phyloP scores from a whole-genome alignment of 2,113 vertebrate genomes.

The Cephalopholis sonnerati region DNA sequence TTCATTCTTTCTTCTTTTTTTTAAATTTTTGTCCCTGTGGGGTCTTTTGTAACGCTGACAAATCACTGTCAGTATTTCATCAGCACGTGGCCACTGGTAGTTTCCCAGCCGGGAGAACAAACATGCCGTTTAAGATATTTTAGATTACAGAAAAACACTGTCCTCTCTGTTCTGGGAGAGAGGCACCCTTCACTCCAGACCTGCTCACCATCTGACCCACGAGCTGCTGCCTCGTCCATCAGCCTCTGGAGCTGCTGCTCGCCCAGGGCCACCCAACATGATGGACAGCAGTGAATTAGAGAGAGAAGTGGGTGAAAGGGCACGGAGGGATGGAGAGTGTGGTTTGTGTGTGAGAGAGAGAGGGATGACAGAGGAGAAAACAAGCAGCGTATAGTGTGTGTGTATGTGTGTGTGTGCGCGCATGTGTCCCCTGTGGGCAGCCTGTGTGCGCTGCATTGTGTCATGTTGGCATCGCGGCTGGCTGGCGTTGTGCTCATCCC shows the following conservation, averaged over 20 bases:
- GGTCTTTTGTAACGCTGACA: not conserved
- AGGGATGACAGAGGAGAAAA: slow-evolving; percentile 21
- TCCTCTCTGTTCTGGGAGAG: slow-evolving; percentile 1
- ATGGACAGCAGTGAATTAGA: slow-evolving; percentile 41
- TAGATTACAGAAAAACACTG: not conserved
- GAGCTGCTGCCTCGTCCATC: slow-evolving; percentile 6
- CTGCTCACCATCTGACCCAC: slow-evolving; percentile 20
- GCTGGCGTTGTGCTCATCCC: slow-evolving; percentile 42
- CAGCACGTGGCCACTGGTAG: not conserved
- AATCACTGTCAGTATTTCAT: not conserved
- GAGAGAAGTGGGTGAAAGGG: slow-evolving; percentile 73
- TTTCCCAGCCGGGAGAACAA: not conserved
- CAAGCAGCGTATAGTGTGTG: slow-evolving; percentile 15
- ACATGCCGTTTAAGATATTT: not conserved
- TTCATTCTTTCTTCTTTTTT: too few relatives aligned
- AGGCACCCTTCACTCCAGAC: not conserved
- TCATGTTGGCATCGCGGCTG: slow-evolving; percentile 35
- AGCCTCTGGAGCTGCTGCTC: slow-evolving; percentile 18
- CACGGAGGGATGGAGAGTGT: not conserved
- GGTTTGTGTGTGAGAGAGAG: not conserved
- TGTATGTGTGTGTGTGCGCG: slow-evolving; percentile 12
- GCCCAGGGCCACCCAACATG: slow-evolving; percentile 2
- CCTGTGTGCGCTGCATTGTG: slow-evolving; percentile 20
- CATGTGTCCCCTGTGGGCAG: slow-evolving; percentile 19
- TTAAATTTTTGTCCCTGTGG: not conserved